Conservation (phyloP, 2,888 invertebrate species). For the Apotomis capreana region DNA sequence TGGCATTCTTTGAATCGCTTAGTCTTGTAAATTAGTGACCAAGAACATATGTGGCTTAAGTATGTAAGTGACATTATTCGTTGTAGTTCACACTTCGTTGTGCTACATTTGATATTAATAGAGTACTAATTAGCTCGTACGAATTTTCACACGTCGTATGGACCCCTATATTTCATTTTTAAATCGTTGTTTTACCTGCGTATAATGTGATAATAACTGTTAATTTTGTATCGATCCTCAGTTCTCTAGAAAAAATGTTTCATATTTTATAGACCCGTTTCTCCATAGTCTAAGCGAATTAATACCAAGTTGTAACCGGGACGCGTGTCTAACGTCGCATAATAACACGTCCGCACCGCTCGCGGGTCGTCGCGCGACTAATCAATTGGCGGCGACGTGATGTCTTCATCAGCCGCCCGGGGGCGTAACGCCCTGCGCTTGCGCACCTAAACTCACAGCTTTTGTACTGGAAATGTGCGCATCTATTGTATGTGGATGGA, state of each 20-base stretch:
- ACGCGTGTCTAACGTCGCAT: slow-evolving; percentile 78
- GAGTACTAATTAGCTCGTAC: no score
- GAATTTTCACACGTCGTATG: no score
- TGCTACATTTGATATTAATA: no score
- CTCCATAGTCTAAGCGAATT: slow-evolving; percentile 21
- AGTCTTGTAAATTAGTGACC: no score
- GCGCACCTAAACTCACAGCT: slow-evolving; percentile 50
- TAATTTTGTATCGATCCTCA: background rate
- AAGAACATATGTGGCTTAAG: no score
- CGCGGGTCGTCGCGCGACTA: slow-evolving; percentile 78
- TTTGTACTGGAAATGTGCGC: slow-evolving; percentile 43
- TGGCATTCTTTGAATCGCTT: no score
- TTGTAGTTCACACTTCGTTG: no score
- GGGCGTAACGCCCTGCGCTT: slow-evolving; percentile 78
- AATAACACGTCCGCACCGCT: slow-evolving; percentile 73
- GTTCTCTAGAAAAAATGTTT: slow-evolving; percentile 6
- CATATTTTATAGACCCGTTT: slow-evolving; percentile 13
- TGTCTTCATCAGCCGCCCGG: slow-evolving; percentile 81
- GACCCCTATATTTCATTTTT: no score
- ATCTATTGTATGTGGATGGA: slow-evolving; percentile 42
- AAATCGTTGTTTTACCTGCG: no score
- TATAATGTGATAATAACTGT: background rate
- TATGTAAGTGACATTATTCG: no score
- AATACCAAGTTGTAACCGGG: slow-evolving; percentile 55
- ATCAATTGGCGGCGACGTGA: slow-evolving; percentile 81